A percentile compares a stretch with the other conserved stretches of the same genome.
Conservation (phyloP, 2,113 vertebrate species). For the Geococcyx californianus region DNA sequence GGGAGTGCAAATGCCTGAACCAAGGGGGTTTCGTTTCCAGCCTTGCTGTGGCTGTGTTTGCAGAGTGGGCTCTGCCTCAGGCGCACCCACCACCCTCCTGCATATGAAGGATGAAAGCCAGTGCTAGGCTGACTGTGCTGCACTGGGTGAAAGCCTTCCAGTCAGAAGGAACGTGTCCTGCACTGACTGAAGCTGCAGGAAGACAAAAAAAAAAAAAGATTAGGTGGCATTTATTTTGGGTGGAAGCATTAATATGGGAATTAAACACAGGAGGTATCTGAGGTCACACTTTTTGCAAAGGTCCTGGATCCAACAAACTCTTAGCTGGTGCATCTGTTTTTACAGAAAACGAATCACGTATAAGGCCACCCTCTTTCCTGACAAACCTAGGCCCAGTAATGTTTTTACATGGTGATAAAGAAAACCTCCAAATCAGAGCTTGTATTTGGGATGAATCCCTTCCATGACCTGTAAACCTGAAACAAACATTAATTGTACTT, state of each 20-base stretch:
- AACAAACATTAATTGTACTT: neutral
- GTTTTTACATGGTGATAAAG: neutral
- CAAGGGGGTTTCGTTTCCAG: neutral
- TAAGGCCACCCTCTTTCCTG: neutral
- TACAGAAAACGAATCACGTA: neutral
- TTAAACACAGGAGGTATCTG: neutral
- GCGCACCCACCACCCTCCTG: neutral
- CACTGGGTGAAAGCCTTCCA: rapidly evolving
- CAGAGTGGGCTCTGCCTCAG: neutral
- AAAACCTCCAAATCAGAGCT: neutral
- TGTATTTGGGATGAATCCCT: neutral
- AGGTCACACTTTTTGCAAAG: neutral
- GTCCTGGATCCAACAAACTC: neutral
- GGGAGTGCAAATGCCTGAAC: neutral
- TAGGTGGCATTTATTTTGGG: too few relatives aligned
- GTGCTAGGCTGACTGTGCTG: neutral
- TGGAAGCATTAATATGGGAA: neutral
- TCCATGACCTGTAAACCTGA: neutral
- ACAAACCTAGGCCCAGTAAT: neutral
- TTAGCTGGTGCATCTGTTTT: neutral
- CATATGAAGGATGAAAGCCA: neutral
- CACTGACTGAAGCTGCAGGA: neutral
- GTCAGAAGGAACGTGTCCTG: neutral
- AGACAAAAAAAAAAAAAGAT: neutral
- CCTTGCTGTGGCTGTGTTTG: neutral